Base-by-base conservation (phyloP, 2,113 vertebrate species). In the Emydura subglobosa region DNA sequence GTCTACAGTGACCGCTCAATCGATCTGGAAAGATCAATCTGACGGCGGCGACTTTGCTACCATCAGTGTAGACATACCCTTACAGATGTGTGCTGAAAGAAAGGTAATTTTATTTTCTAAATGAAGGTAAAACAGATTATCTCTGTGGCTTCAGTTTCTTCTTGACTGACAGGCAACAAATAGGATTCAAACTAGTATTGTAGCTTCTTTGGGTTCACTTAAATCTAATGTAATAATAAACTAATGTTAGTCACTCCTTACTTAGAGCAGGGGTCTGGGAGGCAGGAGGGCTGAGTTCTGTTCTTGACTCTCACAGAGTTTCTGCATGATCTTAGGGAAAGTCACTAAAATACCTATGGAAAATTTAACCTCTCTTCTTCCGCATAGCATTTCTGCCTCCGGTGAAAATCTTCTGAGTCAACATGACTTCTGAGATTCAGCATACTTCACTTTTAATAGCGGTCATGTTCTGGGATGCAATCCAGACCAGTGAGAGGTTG, bases 141-240 rank as follows among this genome's bases (percentile, higher is more conserved):
- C 94, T 93, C n/a, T 95, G 94, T 65, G 95, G 95, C 65, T 93
- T 96, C 86, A 94, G 85, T 96, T 97, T 65, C n/a, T 72, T n/a
- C 76, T 93, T 95, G 95, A 96, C 91, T 95, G 94, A 94, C 93
- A 96, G 89, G 83, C 82, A 96, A 87, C 93, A 97, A 95, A 96
- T 92, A 93, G 65, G 81, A 87, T 95, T 96, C 87, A 96, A 82
- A 90, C 81, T 92, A 81, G 90, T 59, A 83, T 31, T 85, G 59
- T 74, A 89, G 65, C 47, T 96, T 47, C 65, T 87, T 79, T 90
- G 91, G 54, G 16, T 85, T 96, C 95, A 93, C 81, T 95, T 82
- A 95, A 95, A 95, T 85, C 80, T 93, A 93, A 97, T 93, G 84
- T 53, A 95, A 93, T 95, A 95, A 97, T 90, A 95, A 97, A 95